phyloP scores from a whole-genome alignment of 2,888 invertebrate species.

The Cephus runcator region DNA sequence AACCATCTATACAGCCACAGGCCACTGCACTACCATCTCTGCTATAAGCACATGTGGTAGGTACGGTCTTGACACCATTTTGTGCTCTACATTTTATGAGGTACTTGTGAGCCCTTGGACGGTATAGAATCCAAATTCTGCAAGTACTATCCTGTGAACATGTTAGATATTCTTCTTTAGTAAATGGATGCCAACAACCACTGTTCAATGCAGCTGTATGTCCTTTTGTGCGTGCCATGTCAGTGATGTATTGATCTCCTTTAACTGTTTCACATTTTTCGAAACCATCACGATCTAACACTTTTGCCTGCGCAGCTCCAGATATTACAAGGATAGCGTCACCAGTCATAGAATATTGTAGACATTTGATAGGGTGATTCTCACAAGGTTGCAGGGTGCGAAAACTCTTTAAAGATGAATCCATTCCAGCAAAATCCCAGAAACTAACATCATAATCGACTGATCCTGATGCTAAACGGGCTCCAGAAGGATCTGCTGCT shows the following conservation, averaged over 20 bases:
- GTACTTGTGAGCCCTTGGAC: conserved; percentile 80
- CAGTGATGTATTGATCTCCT: conserved; percentile 95
- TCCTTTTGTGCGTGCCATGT: conserved; percentile 93
- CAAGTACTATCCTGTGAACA: conserved; percentile 94
- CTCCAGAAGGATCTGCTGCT: conserved; percentile 93
- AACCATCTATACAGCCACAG: conserved; percentile 94
- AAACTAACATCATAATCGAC: conserved; percentile 96
- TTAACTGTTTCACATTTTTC: conserved; percentile 93
- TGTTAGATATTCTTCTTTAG: conserved; percentile 92
- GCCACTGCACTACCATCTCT: conserved; percentile 89
- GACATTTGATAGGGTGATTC: conserved; percentile 85
- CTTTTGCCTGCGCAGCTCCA: conserved; percentile 90
- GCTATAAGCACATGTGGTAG: conserved; percentile 85
- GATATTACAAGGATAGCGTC: conserved; percentile 90
- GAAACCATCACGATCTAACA: conserved; percentile 90
- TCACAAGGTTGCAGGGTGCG: conserved; percentile 93
- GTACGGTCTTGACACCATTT: conserved; percentile 87
- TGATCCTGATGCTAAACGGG: conserved; percentile 89
- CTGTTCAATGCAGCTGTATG: conserved; percentile 91
- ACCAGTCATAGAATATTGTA: conserved; percentile 91
- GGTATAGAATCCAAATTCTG: conserved; percentile 88
- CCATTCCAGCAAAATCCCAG: conserved; percentile 99
- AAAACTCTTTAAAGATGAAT: conserved; percentile 89
- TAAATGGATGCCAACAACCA: conserved; percentile 92
- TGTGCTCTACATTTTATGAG: conserved; percentile 89